A percentile compares a stretch with the other conserved stretches of the same genome.
phyloP scores from a whole-genome alignment of 1,140 invertebrate genomes.

The Parapsyche elsis region DNA sequence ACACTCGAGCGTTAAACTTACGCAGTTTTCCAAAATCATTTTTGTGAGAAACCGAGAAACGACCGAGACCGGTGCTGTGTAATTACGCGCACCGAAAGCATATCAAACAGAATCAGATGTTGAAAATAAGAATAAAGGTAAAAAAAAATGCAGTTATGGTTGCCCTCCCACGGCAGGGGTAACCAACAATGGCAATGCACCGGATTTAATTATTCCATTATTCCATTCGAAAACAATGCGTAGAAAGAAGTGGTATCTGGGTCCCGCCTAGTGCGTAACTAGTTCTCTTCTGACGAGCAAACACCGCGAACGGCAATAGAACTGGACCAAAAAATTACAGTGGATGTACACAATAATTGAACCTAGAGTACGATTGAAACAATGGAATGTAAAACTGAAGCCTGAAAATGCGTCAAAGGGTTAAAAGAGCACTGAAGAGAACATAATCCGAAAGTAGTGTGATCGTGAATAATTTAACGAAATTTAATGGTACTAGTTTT shows the following conservation, averaged over 20 bases:
- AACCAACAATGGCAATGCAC: neutral
- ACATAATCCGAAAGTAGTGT: too few species aligned
- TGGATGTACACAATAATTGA: too few species aligned
- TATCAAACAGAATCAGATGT: neutral
- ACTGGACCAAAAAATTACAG: slow-evolving; percentile 2
- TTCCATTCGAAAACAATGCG: neutral
- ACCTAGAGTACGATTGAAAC: too few species aligned
- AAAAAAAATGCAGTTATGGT: slow-evolving; percentile 4
- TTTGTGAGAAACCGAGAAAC: neutral
- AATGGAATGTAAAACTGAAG: neutral
- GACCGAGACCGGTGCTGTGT: neutral
- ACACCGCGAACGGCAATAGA: neutral
- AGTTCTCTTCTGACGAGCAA: neutral
- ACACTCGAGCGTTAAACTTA: neutral
- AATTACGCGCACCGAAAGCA: slow-evolving; percentile 6
- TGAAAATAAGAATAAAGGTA: neutral
- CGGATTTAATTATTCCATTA: slow-evolving; percentile 18
- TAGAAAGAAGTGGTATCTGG: neutral
- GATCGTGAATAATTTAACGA: too few species aligned
- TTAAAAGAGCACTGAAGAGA: neutral
- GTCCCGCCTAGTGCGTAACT: neutral
- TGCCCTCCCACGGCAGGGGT: neutral
- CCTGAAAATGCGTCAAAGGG: neutral
- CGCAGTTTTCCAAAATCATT: too few species aligned
- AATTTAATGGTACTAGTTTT: too few species aligned